Evolutionary conservation across 2,113 vertebrate genomes (phyloP).

Genomic region (Turnix velox): DNA sequence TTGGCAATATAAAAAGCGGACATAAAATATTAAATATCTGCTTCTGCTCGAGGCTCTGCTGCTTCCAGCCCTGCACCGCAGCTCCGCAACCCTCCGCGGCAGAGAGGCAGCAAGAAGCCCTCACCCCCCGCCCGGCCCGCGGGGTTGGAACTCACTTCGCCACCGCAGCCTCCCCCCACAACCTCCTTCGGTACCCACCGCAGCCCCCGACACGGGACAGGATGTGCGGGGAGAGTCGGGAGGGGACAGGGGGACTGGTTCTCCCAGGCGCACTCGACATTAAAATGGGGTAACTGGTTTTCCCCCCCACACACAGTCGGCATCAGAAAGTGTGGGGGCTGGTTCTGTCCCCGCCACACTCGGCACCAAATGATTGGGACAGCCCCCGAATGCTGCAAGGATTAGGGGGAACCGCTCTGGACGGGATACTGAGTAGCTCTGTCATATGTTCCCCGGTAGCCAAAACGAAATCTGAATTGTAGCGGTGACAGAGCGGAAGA

Average conservation of each 20-base stretch:
- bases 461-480: neutral
- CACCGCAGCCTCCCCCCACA: neutral
- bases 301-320: neutral
- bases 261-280: too few relatives aligned
- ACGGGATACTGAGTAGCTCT: neutral
- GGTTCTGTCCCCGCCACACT: too few relatives aligned
- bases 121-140: neutral
- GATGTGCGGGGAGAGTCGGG: neutral
- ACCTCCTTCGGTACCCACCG: neutral
- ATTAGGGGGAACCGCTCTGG: neutral
- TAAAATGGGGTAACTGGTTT: neutral
- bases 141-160: neutral
- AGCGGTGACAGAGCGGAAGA: neutral
- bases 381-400: neutral
- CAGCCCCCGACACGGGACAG: neutral
- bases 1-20: neutral
- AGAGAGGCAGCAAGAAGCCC: neutral
- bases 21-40: conserved; percentile 30
- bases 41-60: neutral
- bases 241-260: too few relatives aligned
- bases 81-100: neutral
- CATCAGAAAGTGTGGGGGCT: too few relatives aligned
- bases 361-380: neutral
- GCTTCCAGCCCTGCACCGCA: neutral
- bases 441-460: neutral